These are phyloP conservation scores for Eupithecia centaureata DNA, from an alignment of 2,888 invertebrate species.

Conservation along the genomic window DNA sequence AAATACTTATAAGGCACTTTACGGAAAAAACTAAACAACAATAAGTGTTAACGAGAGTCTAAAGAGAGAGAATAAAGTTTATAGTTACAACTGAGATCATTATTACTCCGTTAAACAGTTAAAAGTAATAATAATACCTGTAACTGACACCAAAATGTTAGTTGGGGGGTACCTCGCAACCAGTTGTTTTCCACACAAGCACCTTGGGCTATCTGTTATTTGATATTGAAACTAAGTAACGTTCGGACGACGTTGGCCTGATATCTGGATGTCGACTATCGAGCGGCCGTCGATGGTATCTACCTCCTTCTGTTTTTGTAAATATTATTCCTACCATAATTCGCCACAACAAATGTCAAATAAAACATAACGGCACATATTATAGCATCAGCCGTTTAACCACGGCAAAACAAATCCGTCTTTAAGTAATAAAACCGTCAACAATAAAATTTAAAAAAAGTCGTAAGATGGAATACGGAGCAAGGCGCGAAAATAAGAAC, in stretches of 20 bases:
- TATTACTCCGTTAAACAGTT: no score
- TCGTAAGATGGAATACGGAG: conserved; percentile 56
- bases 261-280: conserved; percentile 49
- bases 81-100: no score
- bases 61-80: no score
- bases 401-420: conserved; percentile 52
- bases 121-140: no score
- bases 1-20: no score
- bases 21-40: no score
- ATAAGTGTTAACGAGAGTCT: no score
- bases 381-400: conserved; percentile 47
- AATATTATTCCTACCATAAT: not conserved
- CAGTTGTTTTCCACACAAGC: conserved; percentile 22
- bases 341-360: conserved; percentile 1
- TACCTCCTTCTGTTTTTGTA: conserved; percentile 38
- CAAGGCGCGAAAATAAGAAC: conserved; percentile 62
- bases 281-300: conserved; percentile 9
- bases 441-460: conserved; percentile 57
- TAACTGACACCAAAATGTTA: no score
- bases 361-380: conserved; percentile 36
- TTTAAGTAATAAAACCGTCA: conserved; percentile 58
- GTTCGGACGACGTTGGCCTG: conserved; percentile 43
- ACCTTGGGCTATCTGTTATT: conserved; percentile 27
- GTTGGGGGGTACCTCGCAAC: not conserved
- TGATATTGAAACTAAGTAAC: conserved; percentile 46